A percentile compares a stretch with the other conserved stretches of the same genome.
Evolutionary conservation across 2,888 invertebrate genomes (phyloP).

Genomic region (Chrysolina haemoptera): DNA sequence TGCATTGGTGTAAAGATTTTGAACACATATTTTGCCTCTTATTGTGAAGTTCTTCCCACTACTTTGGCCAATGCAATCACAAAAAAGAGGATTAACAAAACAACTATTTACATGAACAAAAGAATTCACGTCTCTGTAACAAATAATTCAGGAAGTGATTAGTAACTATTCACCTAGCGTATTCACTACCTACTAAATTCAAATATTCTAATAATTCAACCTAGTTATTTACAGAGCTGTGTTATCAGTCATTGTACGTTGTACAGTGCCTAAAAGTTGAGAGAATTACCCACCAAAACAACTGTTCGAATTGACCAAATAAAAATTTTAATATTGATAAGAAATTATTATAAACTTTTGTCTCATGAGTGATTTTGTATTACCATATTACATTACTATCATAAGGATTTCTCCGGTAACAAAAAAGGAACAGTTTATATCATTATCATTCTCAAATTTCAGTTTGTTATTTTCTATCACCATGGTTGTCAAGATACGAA

Average conservation of each 20-base stretch:
- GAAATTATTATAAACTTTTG: too few relatives aligned
- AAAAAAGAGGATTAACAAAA: background rate
- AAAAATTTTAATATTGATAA: too few relatives aligned
- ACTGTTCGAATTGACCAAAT: background rate
- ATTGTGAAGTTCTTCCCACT: slow-evolving; percentile 7
- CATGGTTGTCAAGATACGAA: too few relatives aligned
- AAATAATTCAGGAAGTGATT: slow-evolving; percentile 21
- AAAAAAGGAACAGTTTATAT: too few relatives aligned
- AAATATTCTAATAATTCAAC: slow-evolving; percentile 34
- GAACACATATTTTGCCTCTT: slow-evolving; percentile 38
- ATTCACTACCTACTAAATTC: slow-evolving; percentile 30
- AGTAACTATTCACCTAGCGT: slow-evolving; percentile 20
- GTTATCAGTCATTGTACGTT: slow-evolving; percentile 63
- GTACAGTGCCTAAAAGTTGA: slow-evolving; percentile 60
- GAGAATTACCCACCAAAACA: slow-evolving; percentile 30
- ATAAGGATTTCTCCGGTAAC: too few relatives aligned
- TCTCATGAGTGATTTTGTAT: too few relatives aligned
- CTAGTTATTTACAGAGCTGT: slow-evolving; percentile 55
- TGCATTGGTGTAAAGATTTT: slow-evolving; percentile 40
- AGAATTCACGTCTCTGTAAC: background rate
- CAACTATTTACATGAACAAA: background rate
- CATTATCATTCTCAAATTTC: too few relatives aligned
- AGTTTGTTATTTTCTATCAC: too few relatives aligned
- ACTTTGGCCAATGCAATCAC: slow-evolving; percentile 24
- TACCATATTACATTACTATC: too few relatives aligned